Conservation (phyloP, 2,113 vertebrate species). For the Myrmecobius fasciatus region DNA sequence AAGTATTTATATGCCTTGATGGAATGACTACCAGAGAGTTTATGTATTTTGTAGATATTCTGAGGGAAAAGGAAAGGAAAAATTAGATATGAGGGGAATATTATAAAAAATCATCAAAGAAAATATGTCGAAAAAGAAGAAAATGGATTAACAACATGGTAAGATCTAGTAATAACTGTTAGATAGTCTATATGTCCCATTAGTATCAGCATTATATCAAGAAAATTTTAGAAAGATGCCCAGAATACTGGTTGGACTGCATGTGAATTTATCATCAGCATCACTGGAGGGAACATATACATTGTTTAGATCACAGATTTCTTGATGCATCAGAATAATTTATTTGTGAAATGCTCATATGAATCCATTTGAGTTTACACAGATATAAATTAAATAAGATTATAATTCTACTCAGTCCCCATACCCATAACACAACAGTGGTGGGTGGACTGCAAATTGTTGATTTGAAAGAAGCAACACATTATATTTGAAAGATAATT, state of each 20-base stretch:
- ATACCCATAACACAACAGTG: not conserved
- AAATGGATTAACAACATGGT: not conserved
- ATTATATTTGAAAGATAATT: not conserved
- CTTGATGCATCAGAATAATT: not conserved
- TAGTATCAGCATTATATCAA: not conserved
- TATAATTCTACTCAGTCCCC: too few species aligned
- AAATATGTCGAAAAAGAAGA: not conserved
- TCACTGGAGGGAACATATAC: not conserved
- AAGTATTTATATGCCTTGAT: not conserved
- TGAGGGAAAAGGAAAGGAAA: not conserved
- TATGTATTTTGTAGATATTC: not conserved
- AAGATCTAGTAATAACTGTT: not conserved
- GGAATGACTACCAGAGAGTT: not conserved
- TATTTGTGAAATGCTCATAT: not conserved
- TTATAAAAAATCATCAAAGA: constrained; percentile 3
- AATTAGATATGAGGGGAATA: not conserved
- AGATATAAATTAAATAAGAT: too few species aligned
- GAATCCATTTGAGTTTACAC: not conserved
- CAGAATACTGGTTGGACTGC: not conserved
- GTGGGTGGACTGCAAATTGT: not conserved
- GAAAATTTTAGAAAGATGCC: not conserved
- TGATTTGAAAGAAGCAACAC: not conserved
- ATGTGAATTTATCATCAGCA: not conserved
- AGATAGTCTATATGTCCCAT: not conserved
- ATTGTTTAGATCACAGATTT: not conserved